Evolutionary conservation across 2,888 invertebrate species (phyloP).

Genomic region (Taphrorychus bicolor): DNA sequence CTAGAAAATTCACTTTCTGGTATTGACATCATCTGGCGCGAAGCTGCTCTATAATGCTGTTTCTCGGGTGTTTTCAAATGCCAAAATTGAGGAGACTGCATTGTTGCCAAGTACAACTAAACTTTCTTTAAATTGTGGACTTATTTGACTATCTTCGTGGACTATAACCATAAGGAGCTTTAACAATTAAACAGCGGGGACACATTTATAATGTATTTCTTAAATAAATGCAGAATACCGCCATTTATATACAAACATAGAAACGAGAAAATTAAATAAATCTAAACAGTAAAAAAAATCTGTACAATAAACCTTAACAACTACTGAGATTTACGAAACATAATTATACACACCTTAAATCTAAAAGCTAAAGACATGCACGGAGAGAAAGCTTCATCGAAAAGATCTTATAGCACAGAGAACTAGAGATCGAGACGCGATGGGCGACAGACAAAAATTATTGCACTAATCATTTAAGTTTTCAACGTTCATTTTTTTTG

Average conservation of each 20-base stretch:
- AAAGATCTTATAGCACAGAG: constrained; percentile 41
- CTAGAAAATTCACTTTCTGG: too few species aligned
- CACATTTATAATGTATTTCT: constrained; percentile 52
- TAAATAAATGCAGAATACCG: constrained; percentile 52
- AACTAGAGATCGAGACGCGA: constrained; percentile 13
- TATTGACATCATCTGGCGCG: too few species aligned
- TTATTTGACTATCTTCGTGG: too few species aligned
- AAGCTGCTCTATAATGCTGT: too few species aligned
- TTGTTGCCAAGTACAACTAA: too few species aligned
- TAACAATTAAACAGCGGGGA: neutral
- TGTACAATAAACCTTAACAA: constrained; percentile 51
- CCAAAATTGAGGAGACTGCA: too few species aligned
- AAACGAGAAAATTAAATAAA: constrained; percentile 49
- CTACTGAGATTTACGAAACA: constrained; percentile 54
- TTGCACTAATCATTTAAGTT: constrained; percentile 48
- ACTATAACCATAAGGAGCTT: too few species aligned
- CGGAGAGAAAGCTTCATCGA: constrained; percentile 45
- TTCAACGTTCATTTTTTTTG: too few species aligned
- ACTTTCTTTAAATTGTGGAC: too few species aligned
- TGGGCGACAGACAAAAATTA: constrained; percentile 39
- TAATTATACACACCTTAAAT: constrained; percentile 53
- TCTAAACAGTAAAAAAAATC: constrained; percentile 50
- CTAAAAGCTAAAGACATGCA: constrained; percentile 45
- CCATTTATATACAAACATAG: constrained; percentile 50
- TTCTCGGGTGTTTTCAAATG: too few species aligned